A percentile compares a stretch with the other conserved stretches of the same genome.
Conservation (phyloP, 1,140 invertebrate species). For the Acromyrmex echinatior region DNA sequence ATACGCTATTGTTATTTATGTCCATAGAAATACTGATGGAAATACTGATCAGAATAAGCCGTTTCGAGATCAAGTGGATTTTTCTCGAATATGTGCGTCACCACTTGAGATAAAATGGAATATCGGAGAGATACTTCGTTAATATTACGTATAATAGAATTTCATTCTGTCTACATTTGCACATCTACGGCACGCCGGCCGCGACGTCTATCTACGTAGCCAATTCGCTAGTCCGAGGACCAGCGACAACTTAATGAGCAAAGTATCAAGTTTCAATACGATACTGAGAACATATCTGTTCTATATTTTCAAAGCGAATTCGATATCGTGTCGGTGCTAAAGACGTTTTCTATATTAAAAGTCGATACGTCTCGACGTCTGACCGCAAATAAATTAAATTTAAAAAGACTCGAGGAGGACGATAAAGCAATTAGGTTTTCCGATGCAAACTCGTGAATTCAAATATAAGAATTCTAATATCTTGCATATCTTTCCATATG, state of each 20-base stretch:
- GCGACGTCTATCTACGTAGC: background rate
- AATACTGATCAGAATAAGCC: background rate
- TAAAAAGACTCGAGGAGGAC: background rate
- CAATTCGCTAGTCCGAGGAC: background rate
- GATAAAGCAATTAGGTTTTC: background rate
- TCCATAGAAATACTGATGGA: background rate
- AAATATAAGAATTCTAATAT: background rate
- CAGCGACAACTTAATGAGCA: background rate
- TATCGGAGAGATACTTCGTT: conserved; percentile 2
- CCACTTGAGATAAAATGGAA: background rate
- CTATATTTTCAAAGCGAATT: conserved; percentile 1
- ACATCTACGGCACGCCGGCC: background rate
- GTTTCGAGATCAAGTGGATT: background rate
- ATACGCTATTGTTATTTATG: conserved; percentile 22
- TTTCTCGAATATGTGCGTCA: conserved; percentile 26
- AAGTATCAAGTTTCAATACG: background rate
- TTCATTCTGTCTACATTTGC: background rate
- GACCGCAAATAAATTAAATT: background rate
- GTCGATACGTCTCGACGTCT: background rate
- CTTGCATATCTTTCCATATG: background rate
- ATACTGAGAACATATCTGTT: background rate
- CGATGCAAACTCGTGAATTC: background rate
- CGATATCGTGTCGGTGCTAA: background rate
- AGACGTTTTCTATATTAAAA: background rate
- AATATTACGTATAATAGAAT: background rate